Conservation (phyloP, 2,797 vertebrate genomes). For the Galaxias olidus region DNA sequence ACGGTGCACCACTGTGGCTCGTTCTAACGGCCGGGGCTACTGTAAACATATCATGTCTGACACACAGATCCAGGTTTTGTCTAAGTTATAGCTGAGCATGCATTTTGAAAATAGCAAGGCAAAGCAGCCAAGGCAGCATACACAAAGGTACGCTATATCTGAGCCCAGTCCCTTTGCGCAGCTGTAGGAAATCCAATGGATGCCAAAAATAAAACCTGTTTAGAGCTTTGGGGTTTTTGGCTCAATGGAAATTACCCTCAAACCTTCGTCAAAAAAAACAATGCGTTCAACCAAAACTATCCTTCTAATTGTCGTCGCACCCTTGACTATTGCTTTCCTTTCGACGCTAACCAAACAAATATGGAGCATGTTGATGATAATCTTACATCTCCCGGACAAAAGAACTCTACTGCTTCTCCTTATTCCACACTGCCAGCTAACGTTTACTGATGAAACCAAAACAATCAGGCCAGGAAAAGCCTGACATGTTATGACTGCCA, state of each 20-base stretch:
- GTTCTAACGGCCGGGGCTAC: background rate
- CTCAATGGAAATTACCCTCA: constrained; percentile 44
- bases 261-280: constrained; percentile 49
- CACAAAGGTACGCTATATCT: constrained; percentile 13
- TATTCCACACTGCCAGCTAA: constrained; percentile 48
- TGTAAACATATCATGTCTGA: constrained; percentile 3
- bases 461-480: constrained; percentile 70
- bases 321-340: constrained; percentile 69
- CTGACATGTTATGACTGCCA: constrained; percentile 82
- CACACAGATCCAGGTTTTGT: background rate
- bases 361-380: constrained; percentile 65
- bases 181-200: constrained; percentile 22
- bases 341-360: constrained; percentile 70
- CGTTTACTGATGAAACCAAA: constrained; percentile 66
- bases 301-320: constrained; percentile 54
- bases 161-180: constrained; percentile 12
- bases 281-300: constrained; percentile 41
- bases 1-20: background rate
- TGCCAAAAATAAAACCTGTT: constrained; percentile 36
- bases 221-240: constrained; percentile 34
- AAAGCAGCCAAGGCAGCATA: constrained; percentile 18
- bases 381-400: constrained; percentile 68
- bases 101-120: constrained; percentile 12
- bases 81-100: background rate
- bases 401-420: constrained; percentile 45